Base-by-base conservation (phyloP, 2,797 vertebrate species). In the Pseudochirops cupreus region DNA sequence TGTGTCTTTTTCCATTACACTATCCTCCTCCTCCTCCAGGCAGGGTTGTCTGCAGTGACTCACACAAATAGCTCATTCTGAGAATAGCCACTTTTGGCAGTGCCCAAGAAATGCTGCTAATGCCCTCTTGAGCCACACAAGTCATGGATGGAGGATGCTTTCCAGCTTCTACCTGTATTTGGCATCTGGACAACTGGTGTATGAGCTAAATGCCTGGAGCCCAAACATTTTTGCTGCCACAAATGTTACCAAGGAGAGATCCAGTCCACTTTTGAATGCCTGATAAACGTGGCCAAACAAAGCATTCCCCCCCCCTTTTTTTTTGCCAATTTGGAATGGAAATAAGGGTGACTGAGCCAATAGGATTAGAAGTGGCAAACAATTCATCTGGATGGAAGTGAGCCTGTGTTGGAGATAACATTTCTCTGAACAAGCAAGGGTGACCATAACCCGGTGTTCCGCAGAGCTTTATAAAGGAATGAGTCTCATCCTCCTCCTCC, bases 271-370 rank as follows among this genome's bases (percentile, higher is more conserved):
- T 98, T 98, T 93, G 98, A 98, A 98, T 98, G 98, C 98, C 98
- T 98, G 98, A 98, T 98, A 98, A 98, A 95, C 97, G 97, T 96
- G 98, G 98, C 98, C 98, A 99, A 98, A 98, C 98, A 98, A 97
- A 98, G 98, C 96, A 91, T 97, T 6, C 9, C 39, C 74, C 74
- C 74, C 24, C 74, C 74, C 26, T 12, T 13, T 31, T 93, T 94
- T 97, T 96, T 97, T 98, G 98, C 98, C 98, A 97, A 97, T 94
- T 52, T 91, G 98, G 97, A 98, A 96, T 94, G 94, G 97, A 94
- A 98, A 95, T 97, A 95, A 96, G 94, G 5, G 90, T 97, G 95
- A 90, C 92, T 92, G 97, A 4, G 92, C 96, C 98, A 98, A 97
- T n/a, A 59, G 97, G 97, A 97, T 97, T 67, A 39, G 96, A 98